Evolutionary conservation across 2,113 vertebrate species (phyloP), one percentile per base, ranked within the genome.

Genomic region (Gallinago undulata): DNA sequence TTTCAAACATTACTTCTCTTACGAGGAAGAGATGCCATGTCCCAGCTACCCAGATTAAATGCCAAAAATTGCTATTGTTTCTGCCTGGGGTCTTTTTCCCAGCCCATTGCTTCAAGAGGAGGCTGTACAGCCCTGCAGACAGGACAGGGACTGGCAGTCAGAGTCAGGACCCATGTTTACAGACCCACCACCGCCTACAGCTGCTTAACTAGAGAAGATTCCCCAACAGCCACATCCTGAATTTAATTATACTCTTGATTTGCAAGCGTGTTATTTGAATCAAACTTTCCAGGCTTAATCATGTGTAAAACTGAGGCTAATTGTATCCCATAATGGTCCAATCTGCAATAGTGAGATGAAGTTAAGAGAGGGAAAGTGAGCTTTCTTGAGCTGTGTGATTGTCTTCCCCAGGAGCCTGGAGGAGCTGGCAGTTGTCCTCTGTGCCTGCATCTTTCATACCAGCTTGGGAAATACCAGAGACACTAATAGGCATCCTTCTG

Each of bases 191-290:
- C 69, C 62, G n/a, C 43, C 73, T 69, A 45, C 51, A 72, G 28
- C 39, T 37, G 13, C 41, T 87, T 87, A 66, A n/a, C 50, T 84
- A 55, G 27, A 43, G 31, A 87, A 87, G 78, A 70, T 80, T 87
- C n/a, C 43, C n/a, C 67, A 75, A 57, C 39, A 75, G 37, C 35
- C 56, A 37, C 62, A 80, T 84, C 68, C 83, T 51, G 72, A 87
- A 84, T 66, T 62, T 90, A 84, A 80, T 90, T 87, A 90, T 53
- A 56, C 22, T 90, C 74, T 57, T 76, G 83, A 90, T 93, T 87
- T 84, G 78, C 62, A 93, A 84, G 51, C 2, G 1, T 84, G 37
- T 70, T 87, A 76, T 90, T 92, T 87, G 83, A 82, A 64, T 84
- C 68, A 87, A 90, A 72, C 57, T 92, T 92, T 66, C 77, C 53